phyloP scores from a whole-genome alignment of 2,888 invertebrate species.

The Notodonta ziczac region DNA sequence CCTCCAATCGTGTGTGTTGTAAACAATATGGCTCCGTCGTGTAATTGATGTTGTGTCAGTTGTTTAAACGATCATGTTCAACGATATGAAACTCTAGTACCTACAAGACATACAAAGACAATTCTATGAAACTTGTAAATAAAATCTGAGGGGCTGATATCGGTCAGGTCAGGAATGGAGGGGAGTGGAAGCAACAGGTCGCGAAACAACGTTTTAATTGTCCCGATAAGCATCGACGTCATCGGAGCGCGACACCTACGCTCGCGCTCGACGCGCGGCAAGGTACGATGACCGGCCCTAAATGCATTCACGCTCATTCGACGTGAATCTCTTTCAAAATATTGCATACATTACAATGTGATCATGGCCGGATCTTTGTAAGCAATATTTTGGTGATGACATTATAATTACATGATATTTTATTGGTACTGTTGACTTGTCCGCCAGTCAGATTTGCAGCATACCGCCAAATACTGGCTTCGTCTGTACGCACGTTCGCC shows the following conservation, averaged over 20 bases:
- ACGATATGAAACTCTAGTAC: neutral
- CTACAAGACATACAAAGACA: conserved; percentile 26
- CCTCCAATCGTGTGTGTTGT: conserved; percentile 70
- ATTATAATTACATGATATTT: no score
- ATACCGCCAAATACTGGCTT: no score
- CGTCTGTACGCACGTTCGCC: no score
- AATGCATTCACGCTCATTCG: conserved; percentile 60
- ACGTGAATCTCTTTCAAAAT: conserved; percentile 39
- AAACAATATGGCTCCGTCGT: conserved; percentile 57
- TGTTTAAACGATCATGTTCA: conserved; percentile 19
- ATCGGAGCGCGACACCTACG: conserved; percentile 74
- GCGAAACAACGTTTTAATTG: conserved; percentile 82
- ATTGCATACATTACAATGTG: conserved; percentile 38
- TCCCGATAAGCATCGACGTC: conserved; percentile 79
- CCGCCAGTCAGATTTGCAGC: no score
- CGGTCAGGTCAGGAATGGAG: conserved; percentile 53
- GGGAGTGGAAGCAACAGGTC: conserved; percentile 78
- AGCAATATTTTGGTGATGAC: neutral
- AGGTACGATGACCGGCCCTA: conserved; percentile 77
- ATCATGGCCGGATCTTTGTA: conserved; percentile 10
- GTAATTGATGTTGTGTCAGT: conserved; percentile 38
- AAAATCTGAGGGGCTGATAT: conserved; percentile 50
- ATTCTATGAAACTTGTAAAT: conserved; percentile 24
- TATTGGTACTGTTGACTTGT: no score
- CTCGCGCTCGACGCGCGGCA: conserved; percentile 46